Base-by-base conservation (phyloP, 2,888 invertebrate species). In the Dasysyrphus tricinctus region DNA sequence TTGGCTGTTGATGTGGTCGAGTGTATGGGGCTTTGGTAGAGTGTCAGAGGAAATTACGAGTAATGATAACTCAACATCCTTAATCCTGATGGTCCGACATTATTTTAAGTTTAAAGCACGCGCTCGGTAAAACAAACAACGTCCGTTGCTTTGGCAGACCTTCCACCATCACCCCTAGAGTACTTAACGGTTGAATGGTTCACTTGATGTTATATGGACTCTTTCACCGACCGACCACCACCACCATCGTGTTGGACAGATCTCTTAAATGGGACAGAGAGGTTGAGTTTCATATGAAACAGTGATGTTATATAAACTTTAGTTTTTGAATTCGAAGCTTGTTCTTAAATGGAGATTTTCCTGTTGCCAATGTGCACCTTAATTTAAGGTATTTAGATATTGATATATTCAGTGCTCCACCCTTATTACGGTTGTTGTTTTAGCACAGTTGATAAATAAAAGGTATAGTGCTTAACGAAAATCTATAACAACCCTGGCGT, bases 1-100 rank as follows among this genome's bases (percentile, higher is more conserved):
- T 16, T 34, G 57, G 39, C 6, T 42, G 19, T 19, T 37, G 37
- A 7, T 16, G 39, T 19, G 16, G 61, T 54, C 29, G 54, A 54
- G 61, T 49, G 39, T 61, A 57, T 69, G 59, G 37, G 29, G 34
- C 72, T 47, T 61, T 16, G n/a, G 12, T 12, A 54, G 59, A 51
- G 63, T 54, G 65, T 54, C 67, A 16, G 44, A 57, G 49, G 63
- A 65, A 74, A 85, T 77, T 77, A 80, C 80, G 74, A 78, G 85
- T 77, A 80, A 85, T 85, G 85, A 85, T 85, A 77, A 80, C 80
- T 80, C 80, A 85, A 85, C 80, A 73, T 74, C 81, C 85, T 85
- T 85, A 77, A 81, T 85, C 81, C 77, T 78, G 85, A 70, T 81
- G 69, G 85, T 81, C 85, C 42, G 70, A 74, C 73, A 77, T 77